These are phyloP conservation scores for Takifugu ocellatus DNA, from an alignment of 2,797 vertebrate species.

Conservation along the genomic window DNA sequence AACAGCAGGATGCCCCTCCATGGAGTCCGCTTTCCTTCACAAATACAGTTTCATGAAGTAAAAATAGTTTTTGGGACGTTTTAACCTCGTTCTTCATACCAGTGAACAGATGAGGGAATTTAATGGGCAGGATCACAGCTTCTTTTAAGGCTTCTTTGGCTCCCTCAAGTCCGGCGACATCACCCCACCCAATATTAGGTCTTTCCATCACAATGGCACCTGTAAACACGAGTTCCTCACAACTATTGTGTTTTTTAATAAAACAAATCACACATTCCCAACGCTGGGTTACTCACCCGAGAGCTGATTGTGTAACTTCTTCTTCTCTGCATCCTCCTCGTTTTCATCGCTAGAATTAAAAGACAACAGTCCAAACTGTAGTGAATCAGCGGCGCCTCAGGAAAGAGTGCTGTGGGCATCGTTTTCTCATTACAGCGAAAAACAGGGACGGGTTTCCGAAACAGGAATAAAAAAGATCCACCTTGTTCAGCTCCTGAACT, in stretches of 20 bases:
- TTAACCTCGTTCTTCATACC: conserved; percentile 61
- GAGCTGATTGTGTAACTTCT: conserved; percentile 93
- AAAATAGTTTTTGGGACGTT: not conserved
- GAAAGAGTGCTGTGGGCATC: too few relatives aligned
- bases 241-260: too few relatives aligned
- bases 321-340: conserved; percentile 87
- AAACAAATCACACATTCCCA: too few relatives aligned
- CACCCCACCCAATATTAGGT: conserved; percentile 91
- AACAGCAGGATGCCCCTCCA: conserved; percentile 94
- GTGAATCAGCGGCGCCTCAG: too few relatives aligned
- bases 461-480: too few relatives aligned
- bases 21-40: conserved; percentile 91
- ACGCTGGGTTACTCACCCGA: conserved; percentile 75
- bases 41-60: conserved; percentile 2
- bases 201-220: conserved; percentile 94
- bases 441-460: too few relatives aligned
- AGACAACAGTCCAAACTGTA: not conserved
- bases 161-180: conserved; percentile 91
- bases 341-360: conserved; percentile 82
- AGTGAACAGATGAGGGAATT: conserved; percentile 95
- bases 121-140: conserved; percentile 94
- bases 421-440: too few relatives aligned
- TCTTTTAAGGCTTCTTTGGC: conserved; percentile 96
- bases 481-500: too few relatives aligned
- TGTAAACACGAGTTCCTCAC: conserved; percentile 1